A percentile compares a stretch with the other conserved stretches of the same genome.
Evolutionary conservation across 2,797 vertebrate species (phyloP).

Genomic region (Sebastes itinus): DNA sequence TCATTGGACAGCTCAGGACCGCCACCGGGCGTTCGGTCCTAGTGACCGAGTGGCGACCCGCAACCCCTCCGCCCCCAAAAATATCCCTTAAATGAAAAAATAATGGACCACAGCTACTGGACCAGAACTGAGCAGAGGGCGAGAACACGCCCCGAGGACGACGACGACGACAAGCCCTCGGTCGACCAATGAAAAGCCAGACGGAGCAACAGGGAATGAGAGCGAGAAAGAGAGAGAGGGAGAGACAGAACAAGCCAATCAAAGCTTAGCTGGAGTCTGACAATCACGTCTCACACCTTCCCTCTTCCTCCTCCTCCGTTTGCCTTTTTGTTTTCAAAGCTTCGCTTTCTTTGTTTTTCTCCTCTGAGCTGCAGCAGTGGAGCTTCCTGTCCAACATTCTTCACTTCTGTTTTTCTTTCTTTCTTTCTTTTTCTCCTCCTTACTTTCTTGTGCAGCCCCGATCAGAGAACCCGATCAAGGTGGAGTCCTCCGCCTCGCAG

Average conservation of each 20-base stretch:
- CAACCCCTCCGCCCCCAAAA: not conserved
- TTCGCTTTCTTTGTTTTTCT: constrained; percentile 58
- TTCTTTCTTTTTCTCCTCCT: not conserved
- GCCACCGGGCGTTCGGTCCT: constrained; percentile 93
- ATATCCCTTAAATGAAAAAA: constrained; percentile 55
- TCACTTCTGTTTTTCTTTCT: constrained; percentile 8
- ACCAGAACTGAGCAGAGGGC: constrained; percentile 67
- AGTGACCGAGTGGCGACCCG: constrained; percentile 79
- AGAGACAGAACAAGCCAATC: constrained; percentile 82
- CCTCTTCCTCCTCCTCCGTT: constrained; percentile 68
- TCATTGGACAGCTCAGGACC: constrained; percentile 98
- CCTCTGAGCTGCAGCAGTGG: constrained; percentile 52
- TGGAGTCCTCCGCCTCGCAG: constrained; percentile 9
- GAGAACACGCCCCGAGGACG: constrained; percentile 32
- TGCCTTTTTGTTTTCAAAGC: constrained; percentile 53
- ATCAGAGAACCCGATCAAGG: constrained; percentile 40
- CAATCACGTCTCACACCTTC: constrained; percentile 92
- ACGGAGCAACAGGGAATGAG: constrained; percentile 83
- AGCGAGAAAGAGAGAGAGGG: constrained; percentile 79
- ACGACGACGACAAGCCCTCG: constrained; percentile 52
- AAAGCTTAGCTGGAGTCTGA: constrained; percentile 95
- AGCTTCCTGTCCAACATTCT: constrained; percentile 34
- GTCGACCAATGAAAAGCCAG: constrained; percentile 83
- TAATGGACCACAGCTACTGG: constrained; percentile 70
- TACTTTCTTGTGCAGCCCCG: constrained; percentile 19